A percentile compares a stretch with the other conserved stretches of the same genome.
phyloP scores from a whole-genome alignment of 2,888 invertebrate species.

The Meandrusa payeni region DNA sequence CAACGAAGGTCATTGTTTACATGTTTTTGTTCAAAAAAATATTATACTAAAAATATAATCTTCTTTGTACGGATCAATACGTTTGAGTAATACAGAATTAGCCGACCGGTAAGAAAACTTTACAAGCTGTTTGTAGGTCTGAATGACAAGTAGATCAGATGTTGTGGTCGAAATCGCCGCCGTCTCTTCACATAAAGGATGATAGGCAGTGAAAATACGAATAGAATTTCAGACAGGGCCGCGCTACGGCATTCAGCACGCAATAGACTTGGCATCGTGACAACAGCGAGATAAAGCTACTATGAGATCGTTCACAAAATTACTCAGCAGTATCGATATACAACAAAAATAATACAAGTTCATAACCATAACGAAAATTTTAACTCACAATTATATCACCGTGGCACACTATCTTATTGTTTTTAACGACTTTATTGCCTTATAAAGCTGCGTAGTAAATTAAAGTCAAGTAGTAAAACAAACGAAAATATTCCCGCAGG shows the following conservation, averaged over 20 bases:
- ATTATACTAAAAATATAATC: too few species aligned
- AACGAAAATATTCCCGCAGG: constrained; percentile 32
- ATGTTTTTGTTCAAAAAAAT: too few species aligned
- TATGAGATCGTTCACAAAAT: constrained; percentile 29
- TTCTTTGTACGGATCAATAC: too few species aligned
- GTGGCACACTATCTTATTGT: constrained; percentile 15
- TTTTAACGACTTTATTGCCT: constrained; percentile 17
- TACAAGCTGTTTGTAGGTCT: background rate
- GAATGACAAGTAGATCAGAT: constrained; percentile 7
- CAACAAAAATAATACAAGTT: constrained; percentile 29
- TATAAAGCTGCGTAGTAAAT: constrained; percentile 14
- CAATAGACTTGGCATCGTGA: constrained; percentile 38
- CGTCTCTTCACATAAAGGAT: background rate
- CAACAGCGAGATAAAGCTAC: constrained; percentile 34
- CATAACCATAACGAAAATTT: constrained; percentile 3
- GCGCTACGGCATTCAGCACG: constrained; percentile 23
- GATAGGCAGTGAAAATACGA: background rate
- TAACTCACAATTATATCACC: constrained; percentile 16
- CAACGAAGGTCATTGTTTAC: constrained; percentile 1
- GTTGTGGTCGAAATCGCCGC: constrained; percentile 5
- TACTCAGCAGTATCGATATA: constrained; percentile 37
- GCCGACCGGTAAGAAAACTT: too few species aligned
- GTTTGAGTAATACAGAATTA: too few species aligned
- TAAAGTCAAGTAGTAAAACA: constrained; percentile 27
- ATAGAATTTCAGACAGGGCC: constrained; percentile 13